phyloP scores from a whole-genome alignment of 2,888 invertebrate species.

The Hermodice carunculata region DNA sequence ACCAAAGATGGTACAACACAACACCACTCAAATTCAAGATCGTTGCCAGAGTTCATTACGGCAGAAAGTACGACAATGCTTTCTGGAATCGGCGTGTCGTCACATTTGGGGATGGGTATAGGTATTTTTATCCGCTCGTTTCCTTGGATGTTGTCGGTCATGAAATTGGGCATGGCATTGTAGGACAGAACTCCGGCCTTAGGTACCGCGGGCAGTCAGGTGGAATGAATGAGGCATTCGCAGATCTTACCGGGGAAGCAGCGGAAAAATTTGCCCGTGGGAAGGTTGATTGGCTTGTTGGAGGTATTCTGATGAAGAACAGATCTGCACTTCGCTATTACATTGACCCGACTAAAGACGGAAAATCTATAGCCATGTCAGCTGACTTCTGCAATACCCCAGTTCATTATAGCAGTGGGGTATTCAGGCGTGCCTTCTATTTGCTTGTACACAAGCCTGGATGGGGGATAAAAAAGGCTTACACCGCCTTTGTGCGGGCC shows the following conservation, averaged over 20 bases:
- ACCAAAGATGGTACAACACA: neutral
- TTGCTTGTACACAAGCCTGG: neutral
- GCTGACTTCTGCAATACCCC: slow-evolving; percentile 1
- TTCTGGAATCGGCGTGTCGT: slow-evolving; percentile 12
- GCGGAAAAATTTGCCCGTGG: slow-evolving; percentile 8
- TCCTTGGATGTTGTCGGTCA: neutral
- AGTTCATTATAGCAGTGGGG: neutral
- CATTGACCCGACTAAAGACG: neutral
- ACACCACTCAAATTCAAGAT: neutral
- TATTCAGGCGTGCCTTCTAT: slow-evolving; percentile 6
- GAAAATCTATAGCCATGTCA: neutral
- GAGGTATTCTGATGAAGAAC: neutral
- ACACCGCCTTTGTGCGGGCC: neutral
- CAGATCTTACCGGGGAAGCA: slow-evolving; percentile 9
- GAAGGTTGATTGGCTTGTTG: neutral
- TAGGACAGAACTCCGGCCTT: neutral
- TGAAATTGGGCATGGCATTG: slow-evolving; percentile 4
- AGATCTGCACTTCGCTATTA: neutral
- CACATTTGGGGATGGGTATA: neutral
- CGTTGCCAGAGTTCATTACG: slow-evolving; percentile 2
- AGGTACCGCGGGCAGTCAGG: neutral
- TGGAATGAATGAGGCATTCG: slow-evolving; percentile 11
- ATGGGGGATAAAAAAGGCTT: neutral
- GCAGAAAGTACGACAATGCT: slow-evolving; percentile 7
- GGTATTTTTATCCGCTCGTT: neutral